Percentiles rank a stretch among this genome's conserved stretches.
Evolutionary conservation across 2,797 vertebrate genomes (phyloP).

Genomic region (Chiroxiphia lanceolata): DNA sequence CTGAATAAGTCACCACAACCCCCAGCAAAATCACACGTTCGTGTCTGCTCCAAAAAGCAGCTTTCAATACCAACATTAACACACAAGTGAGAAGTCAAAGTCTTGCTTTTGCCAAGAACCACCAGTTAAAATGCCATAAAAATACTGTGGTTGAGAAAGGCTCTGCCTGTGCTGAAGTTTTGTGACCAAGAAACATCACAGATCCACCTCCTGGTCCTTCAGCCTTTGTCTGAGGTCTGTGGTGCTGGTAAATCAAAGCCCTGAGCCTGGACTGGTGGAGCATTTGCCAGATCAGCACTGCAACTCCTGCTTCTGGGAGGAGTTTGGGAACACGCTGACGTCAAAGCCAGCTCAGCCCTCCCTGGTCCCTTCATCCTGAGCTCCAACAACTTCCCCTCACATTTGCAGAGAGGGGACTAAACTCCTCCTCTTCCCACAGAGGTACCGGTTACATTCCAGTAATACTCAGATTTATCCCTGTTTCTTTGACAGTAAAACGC

Average conservation of each 20-base stretch:
- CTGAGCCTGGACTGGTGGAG: neutral
- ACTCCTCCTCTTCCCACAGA: neutral
- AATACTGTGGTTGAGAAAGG: accelerated
- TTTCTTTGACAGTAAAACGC: neutral
- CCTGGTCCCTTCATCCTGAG: neutral
- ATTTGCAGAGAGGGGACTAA: neutral
- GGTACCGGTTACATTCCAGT: neutral
- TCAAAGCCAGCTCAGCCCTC: neutral
- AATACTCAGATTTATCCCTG: neutral
- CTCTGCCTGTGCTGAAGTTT: neutral
- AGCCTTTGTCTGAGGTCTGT: neutral
- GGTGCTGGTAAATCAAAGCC: neutral
- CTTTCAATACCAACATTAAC: neutral
- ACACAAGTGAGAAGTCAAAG: accelerated
- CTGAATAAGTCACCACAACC: accelerated
- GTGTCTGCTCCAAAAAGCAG: neutral
- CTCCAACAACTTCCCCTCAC: neutral
- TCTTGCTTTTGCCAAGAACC: neutral
- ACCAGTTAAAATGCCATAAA: neutral
- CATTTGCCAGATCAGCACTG: neutral
- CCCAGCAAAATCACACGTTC: accelerated
- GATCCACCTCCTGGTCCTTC: neutral
- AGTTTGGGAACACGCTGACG: neutral
- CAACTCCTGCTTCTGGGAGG: neutral
- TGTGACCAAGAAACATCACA: accelerated